These are phyloP conservation scores for Acanthoscelides obtectus DNA, from an alignment of 2,888 invertebrate species.

Conservation along the genomic window DNA sequence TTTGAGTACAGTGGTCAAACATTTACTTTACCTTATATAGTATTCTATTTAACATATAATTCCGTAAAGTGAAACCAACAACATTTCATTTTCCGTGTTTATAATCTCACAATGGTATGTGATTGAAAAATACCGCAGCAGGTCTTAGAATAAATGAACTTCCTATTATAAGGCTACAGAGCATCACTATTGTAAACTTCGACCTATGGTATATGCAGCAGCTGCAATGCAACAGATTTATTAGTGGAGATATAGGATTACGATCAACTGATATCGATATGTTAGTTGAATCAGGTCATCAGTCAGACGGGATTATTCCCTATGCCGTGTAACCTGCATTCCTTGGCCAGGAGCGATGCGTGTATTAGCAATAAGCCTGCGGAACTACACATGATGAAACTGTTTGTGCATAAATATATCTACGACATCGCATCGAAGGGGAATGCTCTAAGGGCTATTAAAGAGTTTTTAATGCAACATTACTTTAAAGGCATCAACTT, in stretches of 20 bases:
- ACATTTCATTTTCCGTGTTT: no score
- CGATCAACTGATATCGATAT: neutral
- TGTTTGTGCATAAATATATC: neutral
- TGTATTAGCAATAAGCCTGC: neutral
- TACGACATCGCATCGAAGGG: no score
- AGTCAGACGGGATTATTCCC: neutral
- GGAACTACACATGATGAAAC: neutral
- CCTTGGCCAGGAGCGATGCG: neutral
- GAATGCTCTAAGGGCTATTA: no score
- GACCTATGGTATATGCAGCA: neutral
- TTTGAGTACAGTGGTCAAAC: no score
- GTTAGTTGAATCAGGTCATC: neutral
- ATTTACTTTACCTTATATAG: no score
- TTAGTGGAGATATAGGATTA: neutral
- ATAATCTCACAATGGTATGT: no score
- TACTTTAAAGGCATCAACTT: no score
- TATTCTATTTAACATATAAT: no score
- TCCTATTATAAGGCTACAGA: neutral
- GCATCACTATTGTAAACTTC: neutral
- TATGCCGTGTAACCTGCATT: neutral
- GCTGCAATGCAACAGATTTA: neutral
- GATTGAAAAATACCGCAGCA: no score
- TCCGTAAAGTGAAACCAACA: no score
- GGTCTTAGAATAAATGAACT: no score
- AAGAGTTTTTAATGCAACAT: no score